phyloP scores from a whole-genome alignment of 1,140 invertebrate genomes.

The Cheumatopsyche charites region DNA sequence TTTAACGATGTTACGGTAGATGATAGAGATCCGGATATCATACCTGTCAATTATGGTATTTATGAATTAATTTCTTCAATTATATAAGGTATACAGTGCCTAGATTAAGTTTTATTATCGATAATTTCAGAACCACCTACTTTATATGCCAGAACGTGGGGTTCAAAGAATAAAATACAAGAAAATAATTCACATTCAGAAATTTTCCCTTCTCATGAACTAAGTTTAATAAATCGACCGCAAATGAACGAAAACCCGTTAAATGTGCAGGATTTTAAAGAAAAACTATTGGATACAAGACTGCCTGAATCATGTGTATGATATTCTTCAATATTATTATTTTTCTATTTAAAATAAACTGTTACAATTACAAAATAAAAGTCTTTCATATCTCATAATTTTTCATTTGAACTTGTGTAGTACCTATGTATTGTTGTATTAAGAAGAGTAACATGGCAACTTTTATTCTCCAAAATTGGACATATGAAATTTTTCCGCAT shows the following conservation, averaged over 20 bases:
- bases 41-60: constrained; percentile 74
- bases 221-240: constrained; percentile 39
- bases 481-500: no score
- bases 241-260: constrained; percentile 54
- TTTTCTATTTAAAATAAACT: not conserved
- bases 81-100: no score
- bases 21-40: constrained; percentile 71
- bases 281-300: constrained; percentile 74
- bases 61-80: no score
- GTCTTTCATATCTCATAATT: not conserved
- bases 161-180: constrained; percentile 15
- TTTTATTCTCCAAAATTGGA: no score
- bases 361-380: not conserved
- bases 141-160: constrained; percentile 45
- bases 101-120: constrained; percentile 1
- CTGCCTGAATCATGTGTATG: constrained; percentile 79
- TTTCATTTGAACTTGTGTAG: no score
- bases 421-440: no score
- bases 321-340: constrained; percentile 44
- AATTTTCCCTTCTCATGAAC: constrained; percentile 49
- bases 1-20: constrained; percentile 36
- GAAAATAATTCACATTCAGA: constrained; percentile 37
- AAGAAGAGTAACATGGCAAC: no score
- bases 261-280: constrained; percentile 75
- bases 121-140: constrained; percentile 37